Evolutionary conservation across 2,113 vertebrate species (phyloP), one percentile per base, ranked within the genome.

Genomic region (Siniperca chuatsi): DNA sequence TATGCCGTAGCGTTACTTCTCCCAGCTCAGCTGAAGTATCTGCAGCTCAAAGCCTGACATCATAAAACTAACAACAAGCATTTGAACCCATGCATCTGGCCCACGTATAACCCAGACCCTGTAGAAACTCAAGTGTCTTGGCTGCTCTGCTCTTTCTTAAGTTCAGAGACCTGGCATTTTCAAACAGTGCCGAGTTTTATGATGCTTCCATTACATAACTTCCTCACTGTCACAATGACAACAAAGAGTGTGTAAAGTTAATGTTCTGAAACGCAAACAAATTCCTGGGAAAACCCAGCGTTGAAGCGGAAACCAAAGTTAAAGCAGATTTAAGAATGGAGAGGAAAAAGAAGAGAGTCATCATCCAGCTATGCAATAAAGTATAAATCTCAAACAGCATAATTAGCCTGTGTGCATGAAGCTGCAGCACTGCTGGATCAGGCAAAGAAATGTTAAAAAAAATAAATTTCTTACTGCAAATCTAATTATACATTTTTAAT

Each of bases 241-340:
- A 95, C 93, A 96, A 94, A 93, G 93, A 90, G 92, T 90, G 94
- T 92, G 92, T 95, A 93, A 96, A 96, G 94, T 95, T 95, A 95
- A 96, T 86, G 92, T 91, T 86, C 86, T 83, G 92, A 95, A 96
- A 96, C 94, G 65, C 93, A 94, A 94, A 95, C 90, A 93, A 89
- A 91, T 81, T 77, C 91, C 80, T 7, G 69, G 83, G 83, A 86
- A 90, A 79, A 84, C 48, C 58, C 71, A 40, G 73, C 4, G 57
- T 84, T 40, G 74, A 66, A 81, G 90, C 46, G 40, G 85, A 91
- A 89, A 89, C 57, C 40, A 37, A 66, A 83, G 64, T 79, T 79
- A 62, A 91, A 85, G 81, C 72, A 84, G 85, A 85, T 37, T 72
- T 69, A 52, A 65, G 67, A 83, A 74, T 20, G 60, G 23, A 66